Conservation (phyloP, 2,113 vertebrate genomes). For the Progne subis region DNA sequence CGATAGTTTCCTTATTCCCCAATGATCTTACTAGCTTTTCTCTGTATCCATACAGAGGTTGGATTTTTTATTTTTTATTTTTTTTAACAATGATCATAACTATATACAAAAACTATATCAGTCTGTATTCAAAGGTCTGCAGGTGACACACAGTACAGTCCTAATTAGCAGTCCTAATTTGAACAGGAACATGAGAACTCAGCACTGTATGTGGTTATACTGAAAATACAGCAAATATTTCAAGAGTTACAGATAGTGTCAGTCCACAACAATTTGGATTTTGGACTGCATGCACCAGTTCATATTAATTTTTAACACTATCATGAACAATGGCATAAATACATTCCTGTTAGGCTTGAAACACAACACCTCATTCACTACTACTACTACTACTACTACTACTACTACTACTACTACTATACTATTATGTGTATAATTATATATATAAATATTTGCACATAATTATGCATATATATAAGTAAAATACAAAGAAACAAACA, state of each 20-base stretch:
- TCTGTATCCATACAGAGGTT: neutral
- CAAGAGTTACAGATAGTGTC: neutral
- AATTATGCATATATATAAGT: neutral
- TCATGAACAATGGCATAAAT: neutral
- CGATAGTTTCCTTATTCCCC: neutral
- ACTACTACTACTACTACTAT: no score
- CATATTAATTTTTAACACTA: neutral
- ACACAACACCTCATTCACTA: neutral
- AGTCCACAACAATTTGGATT: neutral
- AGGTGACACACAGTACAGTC: neutral
- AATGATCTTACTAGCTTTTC: neutral
- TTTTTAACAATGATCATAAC: neutral
- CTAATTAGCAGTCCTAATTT: neutral
- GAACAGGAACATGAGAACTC: neutral
- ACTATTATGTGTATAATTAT: no score
- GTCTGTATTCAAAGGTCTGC: neutral
- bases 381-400: neutral
- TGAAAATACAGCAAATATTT: neutral
- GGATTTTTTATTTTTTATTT: neutral
- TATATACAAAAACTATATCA: neutral
- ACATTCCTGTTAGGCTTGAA: neutral
- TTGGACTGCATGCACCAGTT: neutral
- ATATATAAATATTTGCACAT: neutral
- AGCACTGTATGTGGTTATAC: neutral
- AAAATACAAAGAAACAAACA: neutral